These are phyloP conservation scores for Drosophila mauritiana DNA, from an alignment of 1,140 invertebrate species.

Conservation along the genomic window DNA sequence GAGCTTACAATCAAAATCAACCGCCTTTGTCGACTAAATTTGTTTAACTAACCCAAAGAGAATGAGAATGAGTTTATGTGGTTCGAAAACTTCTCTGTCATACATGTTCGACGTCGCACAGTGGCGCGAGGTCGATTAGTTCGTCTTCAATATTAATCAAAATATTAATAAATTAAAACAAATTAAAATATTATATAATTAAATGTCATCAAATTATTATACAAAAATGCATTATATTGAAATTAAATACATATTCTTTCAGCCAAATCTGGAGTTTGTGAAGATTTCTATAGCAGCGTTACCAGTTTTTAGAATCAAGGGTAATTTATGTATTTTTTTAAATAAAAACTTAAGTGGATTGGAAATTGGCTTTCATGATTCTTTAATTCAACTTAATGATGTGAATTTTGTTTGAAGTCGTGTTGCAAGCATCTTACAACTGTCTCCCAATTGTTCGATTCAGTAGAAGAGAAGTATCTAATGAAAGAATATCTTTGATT, in stretches of 20 bases:
- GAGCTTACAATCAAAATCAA: slow-evolving; percentile 35
- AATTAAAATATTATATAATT: background rate
- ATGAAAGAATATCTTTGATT: background rate
- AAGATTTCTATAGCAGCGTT: too few species aligned
- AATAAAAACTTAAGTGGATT: too few species aligned
- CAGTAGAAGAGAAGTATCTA: slow-evolving; percentile 6
- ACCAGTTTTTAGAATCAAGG: too few species aligned
- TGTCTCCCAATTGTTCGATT: background rate
- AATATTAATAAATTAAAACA: background rate
- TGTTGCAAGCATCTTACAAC: background rate
- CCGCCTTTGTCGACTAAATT: slow-evolving; percentile 4
- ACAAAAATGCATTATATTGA: too few species aligned
- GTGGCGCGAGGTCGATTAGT: background rate
- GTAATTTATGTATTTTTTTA: too few species aligned
- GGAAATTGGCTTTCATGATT: too few species aligned
- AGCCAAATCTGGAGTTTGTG: too few species aligned
- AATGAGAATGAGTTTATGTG: slow-evolving; percentile 22
- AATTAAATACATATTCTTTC: too few species aligned
- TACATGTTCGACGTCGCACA: slow-evolving; percentile 8
- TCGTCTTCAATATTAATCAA: background rate
- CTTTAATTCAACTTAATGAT: background rate
- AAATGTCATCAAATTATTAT: too few species aligned
- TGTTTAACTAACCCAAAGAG: slow-evolving; percentile 2
- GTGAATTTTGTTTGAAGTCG: background rate
- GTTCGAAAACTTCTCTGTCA: slow-evolving; percentile 3